A percentile compares a stretch with the other conserved stretches of the same genome.
Evolutionary conservation across 2,888 invertebrate species (phyloP).

Genomic region (Petrolisthes manimaculis): DNA sequence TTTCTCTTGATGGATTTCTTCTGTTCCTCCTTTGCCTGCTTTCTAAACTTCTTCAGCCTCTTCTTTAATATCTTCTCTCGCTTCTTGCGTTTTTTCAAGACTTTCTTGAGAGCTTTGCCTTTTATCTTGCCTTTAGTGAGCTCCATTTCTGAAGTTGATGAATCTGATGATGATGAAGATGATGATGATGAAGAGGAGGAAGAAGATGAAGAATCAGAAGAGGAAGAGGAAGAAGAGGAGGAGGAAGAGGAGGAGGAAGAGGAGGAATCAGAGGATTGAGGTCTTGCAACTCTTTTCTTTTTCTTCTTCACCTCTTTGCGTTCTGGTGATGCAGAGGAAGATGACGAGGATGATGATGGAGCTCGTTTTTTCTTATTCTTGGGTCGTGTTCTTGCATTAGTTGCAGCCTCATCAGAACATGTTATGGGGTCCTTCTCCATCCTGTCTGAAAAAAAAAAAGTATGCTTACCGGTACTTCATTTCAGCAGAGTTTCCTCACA

Average conservation of each 20-base stretch:
- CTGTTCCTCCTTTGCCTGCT: constrained; percentile 65
- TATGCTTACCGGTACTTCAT: not conserved
- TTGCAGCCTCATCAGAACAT: constrained; percentile 39
- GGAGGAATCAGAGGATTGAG: constrained; percentile 58
- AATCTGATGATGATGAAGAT: constrained; percentile 54
- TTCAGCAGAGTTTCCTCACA: not conserved
- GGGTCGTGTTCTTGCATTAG: constrained; percentile 33
- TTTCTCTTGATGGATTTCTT: constrained; percentile 87
- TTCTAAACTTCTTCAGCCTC: constrained; percentile 64
- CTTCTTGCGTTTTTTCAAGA: constrained; percentile 64
- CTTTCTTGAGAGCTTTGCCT: constrained; percentile 51
- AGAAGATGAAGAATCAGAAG: constrained; percentile 59
- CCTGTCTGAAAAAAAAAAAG: constrained; percentile 8
- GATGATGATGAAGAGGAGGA: constrained; percentile 60
- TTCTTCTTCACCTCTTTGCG: constrained; percentile 49
- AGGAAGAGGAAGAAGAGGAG: constrained; percentile 61
- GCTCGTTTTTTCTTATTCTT: constrained; percentile 49
- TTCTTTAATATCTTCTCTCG: constrained; percentile 66
- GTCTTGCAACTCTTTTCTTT: constrained; percentile 17
- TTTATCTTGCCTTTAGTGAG: constrained; percentile 36
- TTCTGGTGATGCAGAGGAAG: constrained; percentile 40
- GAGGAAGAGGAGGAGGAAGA: constrained; percentile 63
- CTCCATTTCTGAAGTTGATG: constrained; percentile 42
- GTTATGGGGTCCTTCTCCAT: constrained; percentile 52
- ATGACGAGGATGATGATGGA: constrained; percentile 42